phyloP scores from a whole-genome alignment of 2,797 vertebrate species.

The Lagocephalus sceleratus region DNA sequence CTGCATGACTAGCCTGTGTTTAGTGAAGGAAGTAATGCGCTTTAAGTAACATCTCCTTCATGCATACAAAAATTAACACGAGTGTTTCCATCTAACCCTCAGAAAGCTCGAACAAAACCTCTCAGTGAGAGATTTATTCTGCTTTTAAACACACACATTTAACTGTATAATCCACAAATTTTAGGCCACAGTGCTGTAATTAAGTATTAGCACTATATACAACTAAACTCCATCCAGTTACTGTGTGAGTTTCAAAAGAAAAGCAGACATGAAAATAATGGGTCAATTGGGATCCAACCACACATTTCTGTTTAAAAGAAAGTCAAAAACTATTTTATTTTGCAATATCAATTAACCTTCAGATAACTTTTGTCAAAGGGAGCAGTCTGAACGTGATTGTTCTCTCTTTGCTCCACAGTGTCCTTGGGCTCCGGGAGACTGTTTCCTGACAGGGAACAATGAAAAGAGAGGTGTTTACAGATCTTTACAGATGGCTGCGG shows the following conservation, averaged over 20 bases:
- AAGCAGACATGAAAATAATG: slow-evolving; percentile 42
- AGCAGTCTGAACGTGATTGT: slow-evolving; percentile 53
- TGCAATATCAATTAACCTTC: slow-evolving; percentile 68
- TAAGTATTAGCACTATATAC: slow-evolving; percentile 8
- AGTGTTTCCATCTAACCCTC: slow-evolving; percentile 59
- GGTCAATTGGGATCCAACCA: slow-evolving; percentile 49
- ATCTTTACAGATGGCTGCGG: slow-evolving; percentile 67
- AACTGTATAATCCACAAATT: slow-evolving; percentile 15
- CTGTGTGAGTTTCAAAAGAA: slow-evolving; percentile 18
- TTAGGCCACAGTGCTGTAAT: slow-evolving; percentile 3
- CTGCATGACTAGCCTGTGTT: slow-evolving; percentile 79
- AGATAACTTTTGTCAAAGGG: slow-evolving; percentile 59
- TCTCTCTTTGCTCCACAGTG: slow-evolving; percentile 61
- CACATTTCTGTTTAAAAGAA: slow-evolving; percentile 49
- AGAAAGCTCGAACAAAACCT: slow-evolving; percentile 39
- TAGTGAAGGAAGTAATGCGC: slow-evolving; percentile 80
- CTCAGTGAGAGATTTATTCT: slow-evolving; percentile 29
- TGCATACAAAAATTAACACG: slow-evolving; percentile 76
- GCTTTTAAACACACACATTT: slow-evolving; percentile 37
- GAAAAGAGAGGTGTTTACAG: slow-evolving; percentile 74
- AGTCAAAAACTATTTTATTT: slow-evolving; percentile 51
- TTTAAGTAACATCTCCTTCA: slow-evolving; percentile 81
- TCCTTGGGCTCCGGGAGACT: slow-evolving; percentile 65
- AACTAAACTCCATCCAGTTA: background rate
- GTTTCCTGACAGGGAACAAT: slow-evolving; percentile 72